phyloP scores from a whole-genome alignment of 2,797 vertebrate genomes.

The Lindbergichthys nudifrons region DNA sequence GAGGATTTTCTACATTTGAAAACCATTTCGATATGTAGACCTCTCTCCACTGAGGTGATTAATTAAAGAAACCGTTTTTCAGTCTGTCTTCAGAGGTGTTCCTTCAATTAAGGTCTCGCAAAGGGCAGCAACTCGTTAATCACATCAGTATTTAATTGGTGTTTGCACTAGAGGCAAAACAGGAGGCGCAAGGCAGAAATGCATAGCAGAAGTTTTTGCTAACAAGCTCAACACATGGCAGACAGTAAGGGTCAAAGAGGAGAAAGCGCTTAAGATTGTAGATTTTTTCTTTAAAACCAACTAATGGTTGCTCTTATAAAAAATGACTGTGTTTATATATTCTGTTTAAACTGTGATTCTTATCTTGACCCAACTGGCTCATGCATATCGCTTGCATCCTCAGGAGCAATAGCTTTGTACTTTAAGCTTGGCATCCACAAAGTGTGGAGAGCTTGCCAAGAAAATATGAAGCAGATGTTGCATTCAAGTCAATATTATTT shows the following conservation, averaged over 20 bases:
- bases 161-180: constrained; percentile 45
- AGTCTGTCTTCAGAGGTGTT: constrained; percentile 14
- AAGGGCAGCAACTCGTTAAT: constrained; percentile 61
- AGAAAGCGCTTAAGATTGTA: constrained; percentile 26
- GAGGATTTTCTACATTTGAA: constrained; percentile 29
- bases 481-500: constrained; percentile 37
- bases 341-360: constrained; percentile 52
- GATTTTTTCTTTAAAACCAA: constrained; percentile 15
- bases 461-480: constrained; percentile 59
- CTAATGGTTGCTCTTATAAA: constrained; percentile 52
- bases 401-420: constrained; percentile 43
- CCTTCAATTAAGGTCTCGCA: not conserved
- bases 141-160: constrained; percentile 68
- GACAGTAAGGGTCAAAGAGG: constrained; percentile 34
- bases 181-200: constrained; percentile 30
- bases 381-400: constrained; percentile 50
- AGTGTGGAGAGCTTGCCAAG: constrained; percentile 45
- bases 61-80: constrained; percentile 55
- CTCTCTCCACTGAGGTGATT: constrained; percentile 43
- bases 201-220: constrained; percentile 28
- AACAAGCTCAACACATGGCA: constrained; percentile 48
- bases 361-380: constrained; percentile 52
- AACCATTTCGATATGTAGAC: constrained; percentile 20
- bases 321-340: constrained; percentile 58
- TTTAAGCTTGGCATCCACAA: constrained; percentile 42